phyloP scores from a whole-genome alignment of 1,140 invertebrate genomes.

The Eurosta solidaginis region DNA sequence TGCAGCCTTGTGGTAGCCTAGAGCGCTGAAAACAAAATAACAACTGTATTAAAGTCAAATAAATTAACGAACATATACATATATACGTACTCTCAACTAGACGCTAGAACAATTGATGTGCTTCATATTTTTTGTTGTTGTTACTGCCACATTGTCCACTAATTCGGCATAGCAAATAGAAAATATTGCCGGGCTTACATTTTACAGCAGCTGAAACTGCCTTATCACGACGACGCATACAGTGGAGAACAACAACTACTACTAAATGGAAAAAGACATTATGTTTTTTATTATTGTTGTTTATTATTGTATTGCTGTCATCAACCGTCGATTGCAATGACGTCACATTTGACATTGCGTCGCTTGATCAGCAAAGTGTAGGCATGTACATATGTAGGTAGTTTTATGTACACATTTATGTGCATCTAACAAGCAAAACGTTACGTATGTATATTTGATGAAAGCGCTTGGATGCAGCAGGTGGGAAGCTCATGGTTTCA shows the following conservation, averaged over 20 bases:
- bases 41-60: too few relatives aligned
- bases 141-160: neutral
- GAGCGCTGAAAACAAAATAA: neutral
- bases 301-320: neutral
- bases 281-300: neutral
- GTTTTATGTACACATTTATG: too few relatives aligned
- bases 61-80: neutral
- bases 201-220: neutral
- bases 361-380: neutral
- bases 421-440: too few relatives aligned
- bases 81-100: neutral
- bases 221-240: neutral
- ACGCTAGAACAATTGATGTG: neutral
- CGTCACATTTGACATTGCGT: conserved; percentile 29
- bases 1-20: neutral
- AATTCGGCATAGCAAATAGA: conserved; percentile 13
- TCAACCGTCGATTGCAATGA: conserved; percentile 26
- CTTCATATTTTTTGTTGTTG: neutral
- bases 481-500: neutral
- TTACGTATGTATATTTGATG: too few relatives aligned
- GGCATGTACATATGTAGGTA: too few relatives aligned
- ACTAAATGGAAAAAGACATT: neutral
- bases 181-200: conserved; percentile 19
- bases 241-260: too few relatives aligned
- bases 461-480: too few relatives aligned